Evolutionary conservation across 2,113 vertebrate genomes (phyloP).

Genomic region (Vanacampus margaritifer): DNA sequence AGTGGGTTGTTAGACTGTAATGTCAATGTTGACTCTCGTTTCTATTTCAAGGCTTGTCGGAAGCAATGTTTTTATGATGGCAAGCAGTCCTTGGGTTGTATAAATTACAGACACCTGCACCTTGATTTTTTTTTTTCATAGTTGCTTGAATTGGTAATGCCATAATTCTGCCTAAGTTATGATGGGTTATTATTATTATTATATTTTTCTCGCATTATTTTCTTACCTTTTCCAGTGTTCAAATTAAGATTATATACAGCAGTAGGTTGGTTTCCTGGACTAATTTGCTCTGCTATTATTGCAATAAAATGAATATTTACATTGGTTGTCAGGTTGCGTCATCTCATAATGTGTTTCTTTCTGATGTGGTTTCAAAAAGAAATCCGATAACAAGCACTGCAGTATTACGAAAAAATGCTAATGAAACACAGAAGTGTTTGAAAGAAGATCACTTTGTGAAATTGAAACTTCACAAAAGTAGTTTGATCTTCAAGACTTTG

Average conservation of each 20-base stretch:
- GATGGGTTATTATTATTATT: constrained; percentile 21
- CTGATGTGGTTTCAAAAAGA: constrained; percentile 2
- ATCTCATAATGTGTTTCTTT: constrained; percentile 10
- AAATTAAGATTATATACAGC: constrained; percentile 24
- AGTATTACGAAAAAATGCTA: constrained; percentile 19
- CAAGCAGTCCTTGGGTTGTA: constrained; percentile 30
- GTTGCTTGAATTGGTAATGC: constrained; percentile 59
- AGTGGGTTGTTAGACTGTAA: constrained; percentile 24
- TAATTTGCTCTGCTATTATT: constrained; percentile 34
- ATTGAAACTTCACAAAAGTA: constrained; percentile 3
- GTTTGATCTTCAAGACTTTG: not conserved
- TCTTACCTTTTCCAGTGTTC: constrained; percentile 36
- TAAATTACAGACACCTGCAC: constrained; percentile 57
- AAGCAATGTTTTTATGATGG: constrained; percentile 53
- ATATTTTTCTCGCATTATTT: constrained; percentile 35
- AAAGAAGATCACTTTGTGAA: constrained; percentile 5
- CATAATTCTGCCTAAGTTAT: constrained; percentile 43
- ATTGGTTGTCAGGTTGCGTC: constrained; percentile 13
- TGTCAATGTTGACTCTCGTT: constrained; percentile 19
- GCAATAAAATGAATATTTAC: constrained; percentile 38
- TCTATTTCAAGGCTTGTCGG: constrained; percentile 18
- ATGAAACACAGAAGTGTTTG: constrained; percentile 21
- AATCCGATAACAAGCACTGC: constrained; percentile 1
- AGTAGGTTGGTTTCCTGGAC: constrained; percentile 32
- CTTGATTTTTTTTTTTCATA: constrained; percentile 48